Conservation (phyloP, 64 coral and sea anemone species). For the Pocillopora verrucosa region DNA sequence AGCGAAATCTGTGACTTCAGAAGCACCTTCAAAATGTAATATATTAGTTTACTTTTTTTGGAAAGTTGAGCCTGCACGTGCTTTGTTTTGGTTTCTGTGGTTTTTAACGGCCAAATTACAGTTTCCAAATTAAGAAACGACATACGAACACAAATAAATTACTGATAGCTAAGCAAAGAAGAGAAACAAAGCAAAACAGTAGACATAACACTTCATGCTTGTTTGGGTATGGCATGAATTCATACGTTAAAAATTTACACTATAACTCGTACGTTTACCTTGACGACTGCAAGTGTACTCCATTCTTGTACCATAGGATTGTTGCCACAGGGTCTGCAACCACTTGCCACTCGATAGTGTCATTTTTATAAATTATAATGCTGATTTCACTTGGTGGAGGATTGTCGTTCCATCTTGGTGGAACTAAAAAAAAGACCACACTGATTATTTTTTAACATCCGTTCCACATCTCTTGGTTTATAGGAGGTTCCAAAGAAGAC, state of each 20-base stretch:
- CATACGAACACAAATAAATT: too few relatives aligned
- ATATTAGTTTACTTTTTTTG: too few relatives aligned
- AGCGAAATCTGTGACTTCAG: too few relatives aligned
- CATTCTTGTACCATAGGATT: slow-evolving; percentile 42
- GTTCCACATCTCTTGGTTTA: neutral
- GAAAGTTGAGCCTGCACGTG: too few relatives aligned
- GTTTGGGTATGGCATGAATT: too few relatives aligned
- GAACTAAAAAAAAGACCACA: slow-evolving; percentile 1
- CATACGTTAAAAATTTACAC: neutral
- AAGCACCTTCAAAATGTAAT: too few relatives aligned
- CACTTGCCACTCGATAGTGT: slow-evolving; percentile 27
- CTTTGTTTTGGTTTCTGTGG: too few relatives aligned
- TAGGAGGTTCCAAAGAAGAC: too few relatives aligned
- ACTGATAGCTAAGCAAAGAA: too few relatives aligned
- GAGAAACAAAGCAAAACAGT: neutral
- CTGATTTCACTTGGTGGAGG: slow-evolving; percentile 5
- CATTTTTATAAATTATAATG: slow-evolving; percentile 25
- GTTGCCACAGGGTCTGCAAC: slow-evolving; percentile 9
- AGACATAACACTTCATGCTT: too few relatives aligned
- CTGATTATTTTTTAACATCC: neutral
- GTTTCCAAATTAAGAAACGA: too few relatives aligned
- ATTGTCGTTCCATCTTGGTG: slow-evolving; percentile 10
- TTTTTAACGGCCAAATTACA: too few relatives aligned
- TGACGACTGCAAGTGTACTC: neutral
- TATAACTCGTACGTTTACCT: neutral